Percentiles rank a stretch among this genome's conserved stretches.
Conservation (phyloP, 1,140 invertebrate genomes). For the Metopolophium dirhodum region DNA sequence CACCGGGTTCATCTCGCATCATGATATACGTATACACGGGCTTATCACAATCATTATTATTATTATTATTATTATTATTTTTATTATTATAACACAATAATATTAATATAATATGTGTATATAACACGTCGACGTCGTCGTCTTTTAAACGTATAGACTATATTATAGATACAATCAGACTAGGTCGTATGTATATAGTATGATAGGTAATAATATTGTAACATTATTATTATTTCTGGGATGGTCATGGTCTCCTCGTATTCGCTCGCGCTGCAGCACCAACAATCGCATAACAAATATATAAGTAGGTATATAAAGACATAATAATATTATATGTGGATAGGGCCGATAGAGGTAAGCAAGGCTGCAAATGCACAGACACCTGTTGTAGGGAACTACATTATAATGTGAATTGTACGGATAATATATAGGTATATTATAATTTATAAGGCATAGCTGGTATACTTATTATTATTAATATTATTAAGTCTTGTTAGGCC, state of each 20-base stretch:
- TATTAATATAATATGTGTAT: background rate
- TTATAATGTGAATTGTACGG: background rate
- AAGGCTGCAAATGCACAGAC: background rate
- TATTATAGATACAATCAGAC: background rate
- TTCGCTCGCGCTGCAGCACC: too few relatives aligned
- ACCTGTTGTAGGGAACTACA: background rate
- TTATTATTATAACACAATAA: background rate
- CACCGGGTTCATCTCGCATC: background rate
- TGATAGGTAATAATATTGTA: background rate
- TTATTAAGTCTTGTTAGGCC: background rate
- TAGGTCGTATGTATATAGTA: background rate
- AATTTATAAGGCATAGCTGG: background rate
- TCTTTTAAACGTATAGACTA: background rate
- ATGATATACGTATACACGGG: background rate
- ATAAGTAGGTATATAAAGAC: background rate
- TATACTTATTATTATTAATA: background rate
- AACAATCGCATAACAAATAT: background rate
- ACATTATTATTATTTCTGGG: background rate
- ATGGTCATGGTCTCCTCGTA: background rate
- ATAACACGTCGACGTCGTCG: background rate
- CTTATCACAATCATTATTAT: background rate
- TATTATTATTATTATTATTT: background rate
- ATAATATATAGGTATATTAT: background rate
- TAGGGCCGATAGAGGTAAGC: background rate
- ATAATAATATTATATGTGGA: background rate